A percentile compares a stretch with the other conserved stretches of the same genome.
These are phyloP conservation scores for Hippasteria phrygiana DNA, from an alignment of 53 echinoderm and acorn worm genomes.

Conservation along the genomic window DNA sequence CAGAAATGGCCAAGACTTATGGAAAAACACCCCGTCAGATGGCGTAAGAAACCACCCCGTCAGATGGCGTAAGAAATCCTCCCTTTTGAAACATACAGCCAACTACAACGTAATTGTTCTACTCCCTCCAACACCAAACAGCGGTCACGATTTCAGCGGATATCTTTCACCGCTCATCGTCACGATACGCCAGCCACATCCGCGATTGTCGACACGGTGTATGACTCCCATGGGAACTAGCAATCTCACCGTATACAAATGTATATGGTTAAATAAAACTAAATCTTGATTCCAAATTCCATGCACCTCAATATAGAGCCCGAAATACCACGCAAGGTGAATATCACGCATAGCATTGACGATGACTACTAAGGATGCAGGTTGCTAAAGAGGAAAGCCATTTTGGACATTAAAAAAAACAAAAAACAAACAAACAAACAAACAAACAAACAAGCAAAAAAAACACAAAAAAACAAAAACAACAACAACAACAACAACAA, in stretches of 20 bases:
- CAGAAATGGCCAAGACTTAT: neutral
- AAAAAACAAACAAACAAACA: no score
- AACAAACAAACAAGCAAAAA: no score
- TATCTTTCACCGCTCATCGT: slow-evolving; percentile 11
- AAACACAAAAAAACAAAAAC: no score
- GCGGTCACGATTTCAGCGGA: slow-evolving; percentile 20
- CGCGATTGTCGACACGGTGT: slow-evolving; percentile 52
- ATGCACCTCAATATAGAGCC: neutral
- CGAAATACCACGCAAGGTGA: slow-evolving; percentile 18
- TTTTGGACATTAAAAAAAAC: neutral
- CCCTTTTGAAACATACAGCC: neutral
- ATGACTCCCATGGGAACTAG: slow-evolving; percentile 6
- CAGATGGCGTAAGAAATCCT: neutral
- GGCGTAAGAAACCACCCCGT: neutral
- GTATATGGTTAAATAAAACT: neutral
- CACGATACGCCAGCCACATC: slow-evolving; percentile 53
- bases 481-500: no score
- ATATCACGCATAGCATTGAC: slow-evolving; percentile 29
- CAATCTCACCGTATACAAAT: neutral
- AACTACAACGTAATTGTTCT: neutral
- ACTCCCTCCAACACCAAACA: slow-evolving; percentile 8
- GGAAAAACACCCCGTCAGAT: neutral
- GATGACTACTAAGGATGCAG: neutral
- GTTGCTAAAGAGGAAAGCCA: neutral
- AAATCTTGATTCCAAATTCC: neutral